Percentiles rank a stretch among this genome's conserved stretches.
Conservation (phyloP, 2,797 vertebrate species). For the Chromobotia macracanthus region DNA sequence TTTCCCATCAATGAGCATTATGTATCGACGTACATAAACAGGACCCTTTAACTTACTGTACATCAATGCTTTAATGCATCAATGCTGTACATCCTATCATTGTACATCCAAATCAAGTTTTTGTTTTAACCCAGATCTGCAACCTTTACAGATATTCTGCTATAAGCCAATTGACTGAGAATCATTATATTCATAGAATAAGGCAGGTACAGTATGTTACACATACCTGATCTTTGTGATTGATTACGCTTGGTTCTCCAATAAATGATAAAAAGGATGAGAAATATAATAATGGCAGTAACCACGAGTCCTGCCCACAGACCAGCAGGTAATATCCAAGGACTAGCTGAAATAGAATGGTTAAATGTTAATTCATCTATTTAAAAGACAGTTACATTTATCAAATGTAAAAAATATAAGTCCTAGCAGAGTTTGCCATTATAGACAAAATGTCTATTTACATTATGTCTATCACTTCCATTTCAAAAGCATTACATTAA, state of each 20-base stretch:
- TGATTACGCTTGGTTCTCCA: slow-evolving; percentile 61
- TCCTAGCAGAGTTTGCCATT: too few relatives aligned
- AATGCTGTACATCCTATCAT: background rate
- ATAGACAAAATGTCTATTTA: too few relatives aligned
- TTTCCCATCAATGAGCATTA: background rate
- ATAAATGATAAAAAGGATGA: slow-evolving; percentile 57
- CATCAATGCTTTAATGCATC: slow-evolving; percentile 17
- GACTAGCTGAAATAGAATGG: slow-evolving; percentile 61
- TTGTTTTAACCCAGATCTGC: background rate
- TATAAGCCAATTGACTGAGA: background rate
- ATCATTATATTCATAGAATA: too few relatives aligned
- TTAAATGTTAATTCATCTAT: too few relatives aligned
- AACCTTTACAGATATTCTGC: too few relatives aligned
- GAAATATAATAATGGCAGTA: slow-evolving; percentile 56
- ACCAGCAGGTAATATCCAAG: slow-evolving; percentile 68
- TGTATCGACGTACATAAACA: background rate
- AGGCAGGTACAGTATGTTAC: background rate
- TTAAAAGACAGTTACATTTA: background rate
- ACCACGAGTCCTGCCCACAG: slow-evolving; percentile 73
- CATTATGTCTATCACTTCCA: too few relatives aligned
- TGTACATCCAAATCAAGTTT: too few relatives aligned
- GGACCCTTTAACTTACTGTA: slow-evolving; percentile 5
- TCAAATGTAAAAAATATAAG: background rate
- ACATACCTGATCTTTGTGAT: slow-evolving; percentile 63
- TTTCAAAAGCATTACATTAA: too few relatives aligned